Conservation (phyloP, 2,888 invertebrate genomes). For the Penaeus monodon region DNA sequence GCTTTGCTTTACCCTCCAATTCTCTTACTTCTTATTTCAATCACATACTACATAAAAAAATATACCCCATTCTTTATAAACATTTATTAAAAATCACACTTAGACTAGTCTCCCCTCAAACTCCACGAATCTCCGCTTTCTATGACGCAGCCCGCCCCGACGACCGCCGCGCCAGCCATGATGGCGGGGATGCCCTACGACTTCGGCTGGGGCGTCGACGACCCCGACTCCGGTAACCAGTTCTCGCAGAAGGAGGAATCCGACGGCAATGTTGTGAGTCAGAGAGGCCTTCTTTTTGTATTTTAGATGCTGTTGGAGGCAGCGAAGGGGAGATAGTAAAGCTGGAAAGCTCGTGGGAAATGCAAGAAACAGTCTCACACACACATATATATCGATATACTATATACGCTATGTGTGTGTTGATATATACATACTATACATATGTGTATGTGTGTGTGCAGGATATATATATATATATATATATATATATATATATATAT, state of each 20-base stretch:
- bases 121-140: background rate
- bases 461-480: too few species aligned
- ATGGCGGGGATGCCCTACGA: slow-evolving; percentile 61
- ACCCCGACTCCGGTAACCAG: slow-evolving; percentile 46
- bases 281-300: background rate
- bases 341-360: background rate
- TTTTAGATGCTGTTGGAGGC: background rate
- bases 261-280: slow-evolving; percentile 57
- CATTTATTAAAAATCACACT: too few species aligned
- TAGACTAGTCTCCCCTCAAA: slow-evolving; percentile 1
- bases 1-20: too few species aligned
- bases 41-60: too few species aligned
- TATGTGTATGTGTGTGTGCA: too few species aligned
- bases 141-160: background rate
- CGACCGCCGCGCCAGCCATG: slow-evolving; percentile 27
- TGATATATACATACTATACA: too few species aligned
- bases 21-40: too few species aligned
- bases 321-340: background rate
- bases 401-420: too few species aligned
- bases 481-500: too few species aligned
- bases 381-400: too few species aligned
- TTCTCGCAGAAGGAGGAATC: slow-evolving; percentile 48
- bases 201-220: slow-evolving; percentile 55
- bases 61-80: too few species aligned
- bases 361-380: too few species aligned